Base-by-base conservation (phyloP, 2,888 invertebrate genomes). In the Drosophila mulleri region DNA sequence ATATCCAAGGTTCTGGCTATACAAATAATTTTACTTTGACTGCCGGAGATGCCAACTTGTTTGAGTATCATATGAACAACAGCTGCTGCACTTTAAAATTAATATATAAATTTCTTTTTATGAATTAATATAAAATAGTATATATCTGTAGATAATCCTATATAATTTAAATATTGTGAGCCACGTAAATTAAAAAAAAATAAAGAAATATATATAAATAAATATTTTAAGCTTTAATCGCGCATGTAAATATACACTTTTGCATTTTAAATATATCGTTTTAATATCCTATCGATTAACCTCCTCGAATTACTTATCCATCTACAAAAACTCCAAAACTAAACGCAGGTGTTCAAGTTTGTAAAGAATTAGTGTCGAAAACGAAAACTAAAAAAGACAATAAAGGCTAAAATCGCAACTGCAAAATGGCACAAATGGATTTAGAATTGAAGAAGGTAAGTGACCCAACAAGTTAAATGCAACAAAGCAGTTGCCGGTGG, bases 401-500 rank as follows among this genome's bases (percentile, higher is more conserved):
- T 9, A 29, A 53, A 14, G 53, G 45, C 39, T 12, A 8, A 52
- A 23, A 65, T 47, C 29, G 23, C 50, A 39, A 16, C 48, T 20
- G 20, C 14, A 87, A 83, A 91, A 93, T 92, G 91, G 91, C 92
- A 47, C 82, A 90, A 83, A 92, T 93, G 91, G 93, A 93, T 78
- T 75, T 93, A 79, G 93, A 93, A 89, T 76, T 93, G 18, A 93
- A 93, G 58, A 92, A 92, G 88, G 93, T 93, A 76, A 69, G 66
- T 61, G 6, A 6, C 1, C 7, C 3, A 8, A 8, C 1, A 9
- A 18, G 18, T 16, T 26, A 26, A 47, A 2, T n/a, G n/a, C n/a
- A 26, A 32, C 3, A 14, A 44, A 18, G n/a, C 8, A 23, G 5
- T 16, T 52, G 37, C 63, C 61, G 63, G 68, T 45, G 4, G 12